Evolutionary conservation across 2,113 vertebrate genomes (phyloP), one percentile per base, ranked within the genome.

Genomic region (Pteronura brasiliensis): DNA sequence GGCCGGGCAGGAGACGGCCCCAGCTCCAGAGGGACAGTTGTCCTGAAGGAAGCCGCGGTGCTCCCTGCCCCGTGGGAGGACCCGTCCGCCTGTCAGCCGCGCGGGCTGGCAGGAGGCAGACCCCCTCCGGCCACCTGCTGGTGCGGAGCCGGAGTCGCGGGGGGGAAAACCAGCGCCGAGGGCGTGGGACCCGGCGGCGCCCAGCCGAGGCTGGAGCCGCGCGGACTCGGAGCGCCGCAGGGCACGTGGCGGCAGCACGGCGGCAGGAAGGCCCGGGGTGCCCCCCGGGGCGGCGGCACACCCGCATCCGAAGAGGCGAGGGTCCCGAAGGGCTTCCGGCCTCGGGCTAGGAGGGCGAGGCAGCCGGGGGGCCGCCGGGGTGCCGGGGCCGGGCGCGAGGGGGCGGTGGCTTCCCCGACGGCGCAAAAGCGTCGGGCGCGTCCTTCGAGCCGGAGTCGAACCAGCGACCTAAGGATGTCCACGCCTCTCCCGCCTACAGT

Each of bases 361-460:
- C 23, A 4, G 42, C 49, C 49, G 49, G 49, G 49, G 49, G 49
- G 49, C 49, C 49, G 49, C 49, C 49, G 14, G 14, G 3, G 49
- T 14, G 49, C 13, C 49, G 3, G 49, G 49, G 14, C 49, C 49
- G 13, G 49, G 65, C 65, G 65, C 31, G 34, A 63, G 27, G 84
- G 65, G 8, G 47, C 14, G 1, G n/a, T 67, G 17, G n/a, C 67
- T 27, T 29, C 29, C 11, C 49, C 15, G 7, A 25, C 1, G 55
- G 88, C 31, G 52, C 76, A 84, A 96, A 97, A 89, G 36, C 3
- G 0, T 7, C 4, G 7, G 8, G 44, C 96, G 94, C 55, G 52
- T 98, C 98, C 99, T 99, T 99, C 98, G 98, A 99, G 98, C 98
- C 98, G 98, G 98, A 99, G 98, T 98, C 95, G 98, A 99, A 99